Conservation (phyloP, 2,888 invertebrate genomes). For the Sesia apiformis region DNA sequence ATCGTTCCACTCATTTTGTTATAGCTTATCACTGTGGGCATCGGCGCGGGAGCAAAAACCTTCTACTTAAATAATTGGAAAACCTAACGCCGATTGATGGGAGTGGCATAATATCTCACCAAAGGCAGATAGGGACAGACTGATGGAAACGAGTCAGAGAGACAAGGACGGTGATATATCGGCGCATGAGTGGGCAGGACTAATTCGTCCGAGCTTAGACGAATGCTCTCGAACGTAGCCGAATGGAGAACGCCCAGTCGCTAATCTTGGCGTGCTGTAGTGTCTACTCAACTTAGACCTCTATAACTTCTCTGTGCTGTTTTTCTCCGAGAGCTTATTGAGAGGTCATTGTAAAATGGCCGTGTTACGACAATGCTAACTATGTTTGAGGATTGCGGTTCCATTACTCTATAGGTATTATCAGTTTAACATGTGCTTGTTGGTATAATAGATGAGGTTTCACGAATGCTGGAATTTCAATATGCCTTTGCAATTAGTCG, state of each 20-base stretch:
- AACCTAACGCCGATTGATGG: constrained; percentile 49
- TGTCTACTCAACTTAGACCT: constrained; percentile 34
- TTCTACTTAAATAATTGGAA: constrained; percentile 56
- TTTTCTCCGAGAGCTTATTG: constrained; percentile 10
- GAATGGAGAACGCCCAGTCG: constrained; percentile 60
- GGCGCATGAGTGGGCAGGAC: constrained; percentile 49
- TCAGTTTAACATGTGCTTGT: constrained; percentile 24
- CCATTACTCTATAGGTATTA: constrained; percentile 26
- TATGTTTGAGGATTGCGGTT: constrained; percentile 36
- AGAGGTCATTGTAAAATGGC: constrained; percentile 24
- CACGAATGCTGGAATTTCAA: constrained; percentile 26
- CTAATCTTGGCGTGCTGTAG: constrained; percentile 29
- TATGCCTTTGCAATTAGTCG: constrained; percentile 21
- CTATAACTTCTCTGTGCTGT: constrained; percentile 16
- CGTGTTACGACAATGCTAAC: constrained; percentile 32
- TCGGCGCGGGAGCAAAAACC: constrained; percentile 58
- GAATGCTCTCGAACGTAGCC: constrained; percentile 43
- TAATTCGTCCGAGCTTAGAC: constrained; percentile 38
- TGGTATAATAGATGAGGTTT: constrained; percentile 23
- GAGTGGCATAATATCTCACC: constrained; percentile 39
- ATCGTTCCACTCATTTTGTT: constrained; percentile 6
- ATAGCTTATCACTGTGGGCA: constrained; percentile 57
- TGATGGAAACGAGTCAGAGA: constrained; percentile 15
- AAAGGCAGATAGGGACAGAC: constrained; percentile 32
- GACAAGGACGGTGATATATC: constrained; percentile 33